Evolutionary conservation across 2,888 invertebrate species (phyloP).

Genomic region (Cordylochernes scorpioides): DNA sequence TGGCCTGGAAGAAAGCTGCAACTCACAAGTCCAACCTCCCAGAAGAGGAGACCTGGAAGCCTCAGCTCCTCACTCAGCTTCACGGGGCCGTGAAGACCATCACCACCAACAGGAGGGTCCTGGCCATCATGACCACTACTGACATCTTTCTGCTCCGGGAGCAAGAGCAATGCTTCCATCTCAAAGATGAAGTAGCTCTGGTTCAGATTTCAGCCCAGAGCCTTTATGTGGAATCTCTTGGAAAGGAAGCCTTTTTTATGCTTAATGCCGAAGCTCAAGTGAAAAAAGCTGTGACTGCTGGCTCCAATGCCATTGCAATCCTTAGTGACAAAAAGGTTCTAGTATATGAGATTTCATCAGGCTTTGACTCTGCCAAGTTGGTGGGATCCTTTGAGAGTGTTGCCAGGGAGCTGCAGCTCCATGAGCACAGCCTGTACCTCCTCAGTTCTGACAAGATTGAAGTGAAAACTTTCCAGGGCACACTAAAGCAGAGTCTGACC

Average conservation of each 20-base stretch:
- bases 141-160: constrained; percentile 64
- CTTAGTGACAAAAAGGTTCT: constrained; percentile 45
- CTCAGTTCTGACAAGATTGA: constrained; percentile 26
- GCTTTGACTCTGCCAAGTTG: constrained; percentile 11
- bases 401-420: constrained; percentile 39
- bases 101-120: constrained; percentile 25
- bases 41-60: constrained; percentile 51
- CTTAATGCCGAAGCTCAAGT: constrained; percentile 27
- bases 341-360: constrained; percentile 29
- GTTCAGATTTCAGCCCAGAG: constrained; percentile 39
- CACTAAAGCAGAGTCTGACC: constrained; percentile 32
- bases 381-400: constrained; percentile 41
- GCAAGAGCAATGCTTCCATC: constrained; percentile 52
- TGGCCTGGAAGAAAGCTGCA: constrained; percentile 40
- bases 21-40: constrained; percentile 24
- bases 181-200: constrained; percentile 33
- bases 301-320: constrained; percentile 41
- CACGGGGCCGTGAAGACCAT: constrained; percentile 52
- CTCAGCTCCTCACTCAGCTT: constrained; percentile 45
- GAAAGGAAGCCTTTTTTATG: too few relatives aligned
- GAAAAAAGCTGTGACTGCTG: constrained; percentile 38
- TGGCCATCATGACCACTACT: constrained; percentile 25
- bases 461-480: constrained; percentile 32
- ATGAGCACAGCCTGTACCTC: constrained; percentile 37
- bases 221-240: constrained; percentile 25